A percentile compares a stretch with the other conserved stretches of the same genome.
Evolutionary conservation across 2,113 vertebrate species (phyloP).

Genomic region (Vombatus ursinus): DNA sequence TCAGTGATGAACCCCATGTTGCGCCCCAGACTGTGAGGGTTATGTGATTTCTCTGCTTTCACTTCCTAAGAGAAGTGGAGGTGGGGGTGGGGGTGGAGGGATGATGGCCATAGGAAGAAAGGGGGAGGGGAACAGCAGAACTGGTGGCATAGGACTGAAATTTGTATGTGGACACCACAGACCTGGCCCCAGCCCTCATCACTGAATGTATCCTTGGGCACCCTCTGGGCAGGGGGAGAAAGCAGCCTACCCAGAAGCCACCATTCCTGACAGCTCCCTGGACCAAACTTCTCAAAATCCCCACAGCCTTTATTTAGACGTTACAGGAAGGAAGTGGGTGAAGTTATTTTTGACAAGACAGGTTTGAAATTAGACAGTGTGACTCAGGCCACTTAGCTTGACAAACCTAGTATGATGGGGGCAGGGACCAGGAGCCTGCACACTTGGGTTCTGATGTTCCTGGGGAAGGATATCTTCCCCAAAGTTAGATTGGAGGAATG

Average conservation of each 20-base stretch:
- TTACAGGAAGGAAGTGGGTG: constrained; percentile 75
- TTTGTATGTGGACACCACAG: not conserved
- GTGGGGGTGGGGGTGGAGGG: not conserved
- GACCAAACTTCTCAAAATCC: constrained; percentile 61
- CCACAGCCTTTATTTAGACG: constrained; percentile 74
- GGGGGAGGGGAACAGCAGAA: not conserved
- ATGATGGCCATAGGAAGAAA: not conserved
- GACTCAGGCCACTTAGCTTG: not conserved
- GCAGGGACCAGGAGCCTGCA: not conserved
- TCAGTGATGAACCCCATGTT: not conserved
- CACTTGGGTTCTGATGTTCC: not conserved
- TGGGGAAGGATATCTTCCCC: not conserved
- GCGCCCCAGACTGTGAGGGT: not conserved
- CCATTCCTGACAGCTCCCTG: not conserved
- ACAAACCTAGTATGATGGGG: not conserved
- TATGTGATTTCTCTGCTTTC: constrained; percentile 15
- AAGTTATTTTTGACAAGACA: constrained; percentile 71
- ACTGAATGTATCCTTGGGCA: not conserved
- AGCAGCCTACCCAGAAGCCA: not conserved
- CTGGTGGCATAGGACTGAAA: not conserved
- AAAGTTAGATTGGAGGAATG: not conserved
- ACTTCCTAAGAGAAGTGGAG: not conserved
- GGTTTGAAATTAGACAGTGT: constrained; percentile 67
- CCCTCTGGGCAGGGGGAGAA: not conserved
- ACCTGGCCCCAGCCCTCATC: not conserved